These are phyloP conservation scores for Micropoecilia bifurca DNA, from an alignment of 2,797 vertebrate species.

Conservation along the genomic window DNA sequence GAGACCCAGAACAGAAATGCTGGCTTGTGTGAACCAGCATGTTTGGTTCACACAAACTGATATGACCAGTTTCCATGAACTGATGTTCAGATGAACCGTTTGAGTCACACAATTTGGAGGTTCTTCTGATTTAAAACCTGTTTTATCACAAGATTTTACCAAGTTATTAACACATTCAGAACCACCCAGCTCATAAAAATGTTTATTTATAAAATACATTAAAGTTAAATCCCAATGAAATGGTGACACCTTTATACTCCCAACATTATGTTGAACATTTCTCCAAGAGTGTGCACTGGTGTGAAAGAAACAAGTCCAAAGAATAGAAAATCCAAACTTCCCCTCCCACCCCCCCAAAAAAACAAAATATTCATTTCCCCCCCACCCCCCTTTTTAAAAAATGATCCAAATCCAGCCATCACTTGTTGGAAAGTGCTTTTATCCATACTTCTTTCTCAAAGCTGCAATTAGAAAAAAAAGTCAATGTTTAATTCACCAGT, in stretches of 20 bases:
- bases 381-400: neutral
- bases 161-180: neutral
- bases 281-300: neutral
- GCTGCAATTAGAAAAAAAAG: conserved; percentile 45
- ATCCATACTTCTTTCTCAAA: conserved; percentile 72
- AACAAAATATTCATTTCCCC: neutral
- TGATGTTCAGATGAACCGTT: neutral
- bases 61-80: neutral
- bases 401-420: neutral
- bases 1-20: neutral
- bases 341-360: neutral
- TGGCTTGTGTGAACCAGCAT: neutral
- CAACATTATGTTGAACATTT: neutral
- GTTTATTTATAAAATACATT: conserved; percentile 3
- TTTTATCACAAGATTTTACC: neutral
- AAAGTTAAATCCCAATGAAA: neutral
- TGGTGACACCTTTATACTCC: neutral
- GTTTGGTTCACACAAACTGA: no score
- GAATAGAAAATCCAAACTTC: neutral
- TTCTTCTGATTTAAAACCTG: neutral
- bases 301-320: neutral
- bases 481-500: neutral
- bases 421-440: conserved; percentile 42
- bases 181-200: neutral
- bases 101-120: neutral